These are phyloP conservation scores for Lota lota DNA, from an alignment of 2,113 vertebrate species.

Conservation along the genomic window DNA sequence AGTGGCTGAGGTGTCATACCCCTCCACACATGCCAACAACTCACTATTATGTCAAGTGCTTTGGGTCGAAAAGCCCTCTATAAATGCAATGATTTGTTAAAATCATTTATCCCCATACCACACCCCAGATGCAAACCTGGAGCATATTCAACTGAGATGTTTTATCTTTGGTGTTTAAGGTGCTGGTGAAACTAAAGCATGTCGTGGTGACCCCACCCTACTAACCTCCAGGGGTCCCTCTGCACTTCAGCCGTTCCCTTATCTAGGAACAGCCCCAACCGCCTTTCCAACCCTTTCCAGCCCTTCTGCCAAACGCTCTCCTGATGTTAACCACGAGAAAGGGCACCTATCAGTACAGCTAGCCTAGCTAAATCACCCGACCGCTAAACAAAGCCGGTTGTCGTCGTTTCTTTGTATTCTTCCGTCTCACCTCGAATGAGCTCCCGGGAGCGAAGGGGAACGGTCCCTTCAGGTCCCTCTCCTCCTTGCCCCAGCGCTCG, in stretches of 20 bases:
- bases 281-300: constrained; percentile 61
- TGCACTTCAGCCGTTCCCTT: constrained; percentile 48
- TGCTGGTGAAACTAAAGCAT: background rate
- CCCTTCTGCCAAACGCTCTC: constrained; percentile 54
- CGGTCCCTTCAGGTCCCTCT: constrained; percentile 65
- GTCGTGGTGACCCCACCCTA: constrained; percentile 1
- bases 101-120: no score
- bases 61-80: no score
- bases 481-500: constrained; percentile 72
- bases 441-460: constrained; percentile 71
- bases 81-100: no score
- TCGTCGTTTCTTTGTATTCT: background rate
- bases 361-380: background rate
- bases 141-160: no score
- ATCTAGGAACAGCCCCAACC: constrained; percentile 58
- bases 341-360: constrained; percentile 47
- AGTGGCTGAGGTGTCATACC: no score
- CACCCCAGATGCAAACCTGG: no score
- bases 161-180: no score
- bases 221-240: constrained; percentile 64
- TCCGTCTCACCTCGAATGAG: constrained; percentile 69
- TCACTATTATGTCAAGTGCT: no score
- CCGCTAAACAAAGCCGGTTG: background rate
- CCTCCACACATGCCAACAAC: no score
- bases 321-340: constrained; percentile 58